Base-by-base conservation (phyloP, 92 coral and sea anemone genomes). In the Siderastrea siderea region DNA sequence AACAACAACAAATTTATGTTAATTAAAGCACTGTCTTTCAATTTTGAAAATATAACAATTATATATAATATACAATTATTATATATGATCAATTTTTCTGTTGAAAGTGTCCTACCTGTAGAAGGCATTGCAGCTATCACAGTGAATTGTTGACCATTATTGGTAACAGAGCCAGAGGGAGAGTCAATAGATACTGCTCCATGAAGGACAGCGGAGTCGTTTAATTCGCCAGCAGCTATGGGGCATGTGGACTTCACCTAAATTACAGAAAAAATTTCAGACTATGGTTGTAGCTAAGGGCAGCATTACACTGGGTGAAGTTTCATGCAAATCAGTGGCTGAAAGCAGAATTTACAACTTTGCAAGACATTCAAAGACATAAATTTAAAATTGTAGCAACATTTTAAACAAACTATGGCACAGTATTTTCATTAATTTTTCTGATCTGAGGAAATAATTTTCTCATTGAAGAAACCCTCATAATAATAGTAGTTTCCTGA, bases 71-170 rank as follows among this genome's bases (percentile, higher is more conserved):
- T 26, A 26, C 38, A 26, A 26, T 26, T 26, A 26, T 26, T 26
- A 26, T 26, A 26, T 26, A 26, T 26, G 38, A 26, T 26, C 0
- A 26, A 26, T 26, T 26, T 26, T 26, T 26, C 38, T 26, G 38
- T 26, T 26, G 38, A 26, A 45, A 3, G 5, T 74, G 43, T 1
- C 19, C 0, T 60, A 84, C 87, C 87, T 38, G 87, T 84, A 6
- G 87, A 84, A 1, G 87, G 87, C 15, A 73, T 51, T 16, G 80
- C 80, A 73, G 86, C 80, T 61, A 74, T 83, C 16, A 74, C 74
- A 15, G 87, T 72, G 1, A 62, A 38, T 5, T 48, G 81, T 11
- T 74, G 79, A 4, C 72, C 73, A 51, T 46, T 74, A 53, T 50
- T 61, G 2, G 52, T 15, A 47, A 62, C 51, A 44, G 87, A 84